These are phyloP conservation scores for Heliothis subflexa DNA, from an alignment of 1,140 invertebrate species.

Conservation along the genomic window DNA sequence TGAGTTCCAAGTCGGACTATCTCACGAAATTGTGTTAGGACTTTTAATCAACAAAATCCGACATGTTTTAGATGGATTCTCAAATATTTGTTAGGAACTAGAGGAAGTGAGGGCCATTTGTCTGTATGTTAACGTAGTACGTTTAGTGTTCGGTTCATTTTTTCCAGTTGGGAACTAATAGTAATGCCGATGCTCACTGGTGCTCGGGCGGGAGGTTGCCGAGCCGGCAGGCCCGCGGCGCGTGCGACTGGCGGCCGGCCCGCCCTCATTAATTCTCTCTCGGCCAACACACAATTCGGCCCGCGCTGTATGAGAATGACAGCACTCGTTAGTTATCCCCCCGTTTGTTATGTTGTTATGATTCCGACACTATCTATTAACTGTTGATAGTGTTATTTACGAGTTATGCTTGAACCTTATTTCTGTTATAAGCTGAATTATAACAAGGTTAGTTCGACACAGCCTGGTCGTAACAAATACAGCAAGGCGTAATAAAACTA, in stretches of 20 bases:
- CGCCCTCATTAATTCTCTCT: conserved; percentile 71
- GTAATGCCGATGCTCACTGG: conserved; percentile 42
- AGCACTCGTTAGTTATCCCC: conserved; percentile 76
- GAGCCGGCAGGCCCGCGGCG: conserved; percentile 49
- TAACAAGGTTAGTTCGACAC: conserved; percentile 36
- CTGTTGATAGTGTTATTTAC: conserved; percentile 52
- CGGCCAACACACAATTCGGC: conserved; percentile 63
- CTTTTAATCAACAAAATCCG: neutral
- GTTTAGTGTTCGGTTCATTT: conserved; percentile 24
- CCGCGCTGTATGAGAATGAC: conserved; percentile 71
- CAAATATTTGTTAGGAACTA: neutral
- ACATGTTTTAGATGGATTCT: neutral
- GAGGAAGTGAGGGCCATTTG: conserved; percentile 8
- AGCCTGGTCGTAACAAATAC: conserved; percentile 42
- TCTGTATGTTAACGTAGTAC: conserved; percentile 18
- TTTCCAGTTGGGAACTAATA: conserved; percentile 30
- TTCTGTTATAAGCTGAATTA: conserved; percentile 23
- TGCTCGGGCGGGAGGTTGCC: conserved; percentile 25
- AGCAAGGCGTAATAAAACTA: conserved; percentile 55
- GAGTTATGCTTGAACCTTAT: conserved; percentile 24
- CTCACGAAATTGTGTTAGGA: neutral
- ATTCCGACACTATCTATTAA: conserved; percentile 61
- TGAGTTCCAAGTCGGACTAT: conserved; percentile 6
- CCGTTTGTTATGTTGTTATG: conserved; percentile 61
- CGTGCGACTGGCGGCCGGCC: conserved; percentile 57